Base-by-base conservation (phyloP, 1,140 invertebrate species). In the Bombus sylvicola region DNA sequence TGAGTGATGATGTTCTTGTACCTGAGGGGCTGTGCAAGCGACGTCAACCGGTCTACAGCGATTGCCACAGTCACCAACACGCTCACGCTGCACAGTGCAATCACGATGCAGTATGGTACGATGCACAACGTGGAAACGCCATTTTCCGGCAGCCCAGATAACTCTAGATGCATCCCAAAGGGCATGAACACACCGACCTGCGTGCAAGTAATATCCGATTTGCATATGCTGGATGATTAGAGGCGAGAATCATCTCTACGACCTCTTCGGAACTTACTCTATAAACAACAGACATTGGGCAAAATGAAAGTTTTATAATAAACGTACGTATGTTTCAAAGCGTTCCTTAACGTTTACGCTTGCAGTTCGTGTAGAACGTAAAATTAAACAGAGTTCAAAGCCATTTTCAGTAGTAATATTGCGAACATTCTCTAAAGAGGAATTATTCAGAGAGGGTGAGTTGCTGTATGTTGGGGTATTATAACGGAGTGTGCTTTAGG, bases 101-200 rank as follows among this genome's bases (percentile, higher is more conserved):
- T 96, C n/a, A 96, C 94, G 28, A 97, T 93, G 87, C 96, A 96
- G 85, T 96, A 97, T n/a, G 96, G 96, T 9, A 96, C 83, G 37
- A 97, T 93, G 91, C 96, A 97, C 28, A 96, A 85, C 15, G 92
- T 91, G n/a, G 94, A 92, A 69, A 94, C 91, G 31, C 93, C 93
- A 59, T 92, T 94, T 80, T 95, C 94, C 71, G 92, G 93, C 31
- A 91, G 76, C 41, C 95, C 94, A 31, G 95, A 95, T n/a, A 96
- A 93, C 88, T 97, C 96, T 82, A 96, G 92, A 87, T 96, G 96
- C 78, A 96, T 95, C 0, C 96, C 96, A 31, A 97, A 95, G 1
- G 97, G 97, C 95, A 98, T 97, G 86, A 97, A 96, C 74, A 97
- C 94, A 0, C 97, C 97, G 76, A 95, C 93, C 94, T 95, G 92